phyloP scores from a whole-genome alignment of 1,140 invertebrate species.

The Lucilia sericata region DNA sequence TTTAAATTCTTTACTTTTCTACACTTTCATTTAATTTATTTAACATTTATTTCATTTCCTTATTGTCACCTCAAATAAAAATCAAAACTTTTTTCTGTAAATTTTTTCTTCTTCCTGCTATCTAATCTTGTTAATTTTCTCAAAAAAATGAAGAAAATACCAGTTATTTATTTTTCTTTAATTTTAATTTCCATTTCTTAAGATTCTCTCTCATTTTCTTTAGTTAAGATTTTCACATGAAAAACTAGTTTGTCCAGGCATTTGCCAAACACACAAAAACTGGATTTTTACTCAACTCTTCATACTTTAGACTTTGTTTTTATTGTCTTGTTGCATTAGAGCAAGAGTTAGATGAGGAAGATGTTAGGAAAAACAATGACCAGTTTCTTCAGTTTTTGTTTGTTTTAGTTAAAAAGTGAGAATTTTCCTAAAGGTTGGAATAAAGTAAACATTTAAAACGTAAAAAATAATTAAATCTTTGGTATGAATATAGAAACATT shows the following conservation, averaged over 20 bases:
- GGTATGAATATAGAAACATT: too few species aligned
- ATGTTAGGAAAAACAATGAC: not conserved
- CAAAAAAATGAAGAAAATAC: constrained; percentile 6
- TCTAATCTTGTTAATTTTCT: not conserved
- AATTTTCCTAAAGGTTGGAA: constrained; percentile 36
- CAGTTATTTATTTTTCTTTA: not conserved
- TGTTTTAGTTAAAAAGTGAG: constrained; percentile 40
- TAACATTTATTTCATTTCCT: not conserved
- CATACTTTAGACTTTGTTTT: not conserved
- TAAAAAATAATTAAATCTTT: too few species aligned
- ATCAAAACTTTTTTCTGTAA: too few species aligned
- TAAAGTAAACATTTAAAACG: too few species aligned
- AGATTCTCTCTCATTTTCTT: not conserved
- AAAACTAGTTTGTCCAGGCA: not conserved
- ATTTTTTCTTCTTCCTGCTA: too few species aligned
- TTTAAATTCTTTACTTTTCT: too few species aligned
- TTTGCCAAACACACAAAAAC: not conserved
- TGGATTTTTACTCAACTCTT: not conserved
- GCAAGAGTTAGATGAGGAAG: not conserved
- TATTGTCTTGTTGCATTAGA: not conserved
- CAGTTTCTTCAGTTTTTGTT: not conserved
- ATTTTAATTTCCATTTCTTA: constrained; percentile 37
- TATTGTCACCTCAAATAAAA: constrained; percentile 27
- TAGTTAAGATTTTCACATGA: not conserved
- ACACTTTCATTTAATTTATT: not conserved